Conservation (phyloP, 2,888 invertebrate genomes). For the Aproaerema taeniolella region DNA sequence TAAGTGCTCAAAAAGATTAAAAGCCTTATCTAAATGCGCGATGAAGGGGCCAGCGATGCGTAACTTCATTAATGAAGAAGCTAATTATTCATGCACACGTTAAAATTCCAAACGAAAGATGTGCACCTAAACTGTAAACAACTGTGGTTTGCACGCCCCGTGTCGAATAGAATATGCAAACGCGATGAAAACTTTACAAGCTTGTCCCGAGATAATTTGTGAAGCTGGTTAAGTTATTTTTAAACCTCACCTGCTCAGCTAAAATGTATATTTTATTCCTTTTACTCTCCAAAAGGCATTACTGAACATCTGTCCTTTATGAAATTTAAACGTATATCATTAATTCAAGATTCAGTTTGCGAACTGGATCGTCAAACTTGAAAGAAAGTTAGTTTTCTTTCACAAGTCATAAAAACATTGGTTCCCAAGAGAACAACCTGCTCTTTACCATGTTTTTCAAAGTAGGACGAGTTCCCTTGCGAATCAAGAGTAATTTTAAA, state of each 20-base stretch:
- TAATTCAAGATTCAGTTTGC: slow-evolving; percentile 10
- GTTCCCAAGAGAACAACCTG: background rate
- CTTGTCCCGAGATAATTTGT: background rate
- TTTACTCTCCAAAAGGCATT: background rate
- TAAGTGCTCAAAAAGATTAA: too few relatives aligned
- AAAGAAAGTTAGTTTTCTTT: background rate
- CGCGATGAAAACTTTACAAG: slow-evolving; percentile 9
- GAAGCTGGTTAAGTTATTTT: slow-evolving; percentile 2
- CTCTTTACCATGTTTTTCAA: background rate
- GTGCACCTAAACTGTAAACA: slow-evolving; percentile 6
- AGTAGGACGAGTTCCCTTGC: too few relatives aligned
- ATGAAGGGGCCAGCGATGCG: slow-evolving; percentile 19
- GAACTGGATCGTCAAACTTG: slow-evolving; percentile 11
- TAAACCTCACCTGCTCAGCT: slow-evolving; percentile 5
- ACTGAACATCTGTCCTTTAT: slow-evolving; percentile 5
- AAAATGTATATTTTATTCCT: slow-evolving; percentile 1
- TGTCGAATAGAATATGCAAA: slow-evolving; percentile 9
- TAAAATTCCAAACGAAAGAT: slow-evolving; percentile 12
- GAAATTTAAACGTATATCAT: too few relatives aligned
- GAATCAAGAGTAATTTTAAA: too few relatives aligned
- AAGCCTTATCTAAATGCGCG: slow-evolving; percentile 14
- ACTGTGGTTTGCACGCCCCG: slow-evolving; percentile 5
- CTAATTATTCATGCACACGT: slow-evolving; percentile 16
- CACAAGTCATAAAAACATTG: background rate
- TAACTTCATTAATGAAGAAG: slow-evolving; percentile 21